Conservation (phyloP, 2,797 vertebrate species). For the Acestrorhynchus altus region DNA sequence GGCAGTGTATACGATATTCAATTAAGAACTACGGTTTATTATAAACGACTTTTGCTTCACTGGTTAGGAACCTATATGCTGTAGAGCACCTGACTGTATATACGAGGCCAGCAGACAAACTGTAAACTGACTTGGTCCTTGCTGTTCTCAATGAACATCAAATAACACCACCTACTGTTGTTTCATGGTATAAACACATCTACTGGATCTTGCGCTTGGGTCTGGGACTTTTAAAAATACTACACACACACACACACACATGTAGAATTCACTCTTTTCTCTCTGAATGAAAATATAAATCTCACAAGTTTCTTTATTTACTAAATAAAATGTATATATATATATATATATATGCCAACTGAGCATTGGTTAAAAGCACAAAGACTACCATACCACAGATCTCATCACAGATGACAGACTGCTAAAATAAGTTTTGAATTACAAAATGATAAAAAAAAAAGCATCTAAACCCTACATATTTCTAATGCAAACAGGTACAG, state of each 20-base stretch:
- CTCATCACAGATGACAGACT: slow-evolving; percentile 84
- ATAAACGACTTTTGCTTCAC: too few species aligned
- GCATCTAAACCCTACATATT: slow-evolving; percentile 74
- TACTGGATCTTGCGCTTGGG: not conserved
- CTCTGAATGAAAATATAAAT: slow-evolving; percentile 90
- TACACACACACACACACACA: not conserved
- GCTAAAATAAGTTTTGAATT: slow-evolving; percentile 81
- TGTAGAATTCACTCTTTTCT: slow-evolving; percentile 21
- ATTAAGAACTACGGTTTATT: too few species aligned
- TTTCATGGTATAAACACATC: not conserved
- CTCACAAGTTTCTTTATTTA: slow-evolving; percentile 95
- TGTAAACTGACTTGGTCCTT: not conserved
- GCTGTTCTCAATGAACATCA: not conserved
- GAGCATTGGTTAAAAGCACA: slow-evolving; percentile 88
- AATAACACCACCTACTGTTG: slow-evolving; percentile 15
- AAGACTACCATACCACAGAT: slow-evolving; percentile 86
- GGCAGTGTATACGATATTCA: too few species aligned
- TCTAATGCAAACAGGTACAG: slow-evolving; percentile 84
- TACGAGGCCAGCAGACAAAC: too few species aligned
- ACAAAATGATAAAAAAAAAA: slow-evolving; percentile 84
- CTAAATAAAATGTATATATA: slow-evolving; percentile 90
- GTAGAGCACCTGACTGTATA: not conserved
- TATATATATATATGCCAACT: slow-evolving; percentile 86
- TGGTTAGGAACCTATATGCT: not conserved
- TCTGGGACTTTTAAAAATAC: too few species aligned